Base-by-base conservation (phyloP, 1,140 invertebrate genomes). In the Platorchestia sp. region DNA sequence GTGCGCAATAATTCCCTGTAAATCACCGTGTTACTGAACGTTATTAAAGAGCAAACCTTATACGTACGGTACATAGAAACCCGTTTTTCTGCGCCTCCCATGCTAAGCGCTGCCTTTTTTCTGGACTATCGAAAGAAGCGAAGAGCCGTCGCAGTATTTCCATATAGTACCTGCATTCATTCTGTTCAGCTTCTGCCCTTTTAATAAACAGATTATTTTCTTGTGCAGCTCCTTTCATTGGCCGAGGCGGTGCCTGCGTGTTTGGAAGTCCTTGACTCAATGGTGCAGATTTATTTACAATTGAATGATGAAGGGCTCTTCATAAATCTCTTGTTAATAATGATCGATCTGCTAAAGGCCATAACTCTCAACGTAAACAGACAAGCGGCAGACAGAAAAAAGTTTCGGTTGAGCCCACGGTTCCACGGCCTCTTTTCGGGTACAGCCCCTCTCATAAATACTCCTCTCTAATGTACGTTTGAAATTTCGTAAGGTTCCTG, bases 201-300 rank as follows among this genome's bases (percentile, higher is more conserved):
- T 27, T 90, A 90, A 90, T 90, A 90, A 90, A 90, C 87, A 43
- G 87, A 90, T 90, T 90, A 90, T 90, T 43, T 90, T 90, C 87
- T 90, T 90, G 41, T 90, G 41, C 5, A 90, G 87, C 10, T 27
- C 87, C 87, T 45, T 93, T 93, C 43, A 93, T 42, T n/a, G 91
- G 45, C n/a, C 45, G 91, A n/a, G 45, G 45, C 91, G 91, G 43
- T 36, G 22, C 91, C 43, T n/a, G 6, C 43, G 43, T 44, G 45
- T 44, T 93, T 93, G 91, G 41, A 93, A 93, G 91, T 93, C 43
- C 91, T 93, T 93, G 43, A 93, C 91, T 93, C 91, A 93, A 93
- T 93, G 45, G 91, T 45, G 91, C 91, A 45, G 91, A 93, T 93
- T 93, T 93, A 93, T 93, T 93, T 93, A 93, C 91, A 93, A 93